Conservation (phyloP, 2,113 vertebrate species). For the Anhinga rufa region DNA sequence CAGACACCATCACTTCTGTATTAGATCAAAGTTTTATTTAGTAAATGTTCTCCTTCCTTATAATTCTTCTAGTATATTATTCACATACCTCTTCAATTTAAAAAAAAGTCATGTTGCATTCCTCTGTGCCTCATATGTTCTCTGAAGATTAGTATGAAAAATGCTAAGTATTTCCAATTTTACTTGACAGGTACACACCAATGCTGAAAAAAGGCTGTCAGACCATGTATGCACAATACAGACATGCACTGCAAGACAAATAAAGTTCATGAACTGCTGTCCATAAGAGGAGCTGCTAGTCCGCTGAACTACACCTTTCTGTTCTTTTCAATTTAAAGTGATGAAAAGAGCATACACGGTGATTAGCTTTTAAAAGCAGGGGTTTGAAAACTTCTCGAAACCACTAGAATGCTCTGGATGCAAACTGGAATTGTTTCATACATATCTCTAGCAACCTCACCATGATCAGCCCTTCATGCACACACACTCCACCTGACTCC, state of each 20-base stretch:
- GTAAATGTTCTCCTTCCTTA: not conserved
- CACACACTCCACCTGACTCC: not conserved
- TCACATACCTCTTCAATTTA: not conserved
- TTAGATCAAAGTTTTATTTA: not conserved
- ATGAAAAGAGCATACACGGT: not conserved
- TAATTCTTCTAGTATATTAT: not conserved
- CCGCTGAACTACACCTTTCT: not conserved
- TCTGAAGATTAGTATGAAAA: not conserved
- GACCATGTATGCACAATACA: not conserved
- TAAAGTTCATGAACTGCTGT: not conserved
- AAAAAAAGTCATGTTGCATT: not conserved
- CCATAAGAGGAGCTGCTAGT: not conserved
- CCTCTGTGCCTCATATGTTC: not conserved
- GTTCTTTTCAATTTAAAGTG: not conserved
- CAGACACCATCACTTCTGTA: not conserved
- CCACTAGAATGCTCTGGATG: not conserved
- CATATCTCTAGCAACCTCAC: not conserved
- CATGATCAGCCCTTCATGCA: not conserved
- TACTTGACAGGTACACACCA: not conserved
- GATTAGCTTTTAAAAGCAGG: not conserved
- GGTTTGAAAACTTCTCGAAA: not conserved
- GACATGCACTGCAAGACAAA: not conserved
- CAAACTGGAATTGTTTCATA: not conserved
- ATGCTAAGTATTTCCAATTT: not conserved
- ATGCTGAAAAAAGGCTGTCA: not conserved